Percentiles rank a stretch among this genome's conserved stretches.
phyloP scores from a whole-genome alignment of 2,113 vertebrate species.

The Crypturellus undulatus region DNA sequence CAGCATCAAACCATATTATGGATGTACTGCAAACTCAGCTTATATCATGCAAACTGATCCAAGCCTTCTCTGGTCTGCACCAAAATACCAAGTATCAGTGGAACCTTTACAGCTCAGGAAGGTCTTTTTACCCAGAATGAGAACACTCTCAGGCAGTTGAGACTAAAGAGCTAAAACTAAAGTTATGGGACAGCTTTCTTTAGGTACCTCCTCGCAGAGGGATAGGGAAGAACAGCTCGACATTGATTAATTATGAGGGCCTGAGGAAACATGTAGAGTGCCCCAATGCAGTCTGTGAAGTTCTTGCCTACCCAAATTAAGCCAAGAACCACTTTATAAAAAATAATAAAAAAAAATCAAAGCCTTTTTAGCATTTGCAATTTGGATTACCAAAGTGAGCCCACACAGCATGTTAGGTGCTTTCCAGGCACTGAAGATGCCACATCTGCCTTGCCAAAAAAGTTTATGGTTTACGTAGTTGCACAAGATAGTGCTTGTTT shows the following conservation, averaged over 20 bases:
- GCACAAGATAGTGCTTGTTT: conserved; percentile 69
- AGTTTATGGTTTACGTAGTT: conserved; percentile 31
- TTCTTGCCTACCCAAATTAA: conserved; percentile 33
- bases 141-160: not conserved
- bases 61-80: not conserved
- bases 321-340: not conserved
- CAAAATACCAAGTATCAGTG: not conserved
- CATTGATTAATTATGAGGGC: conserved; percentile 48
- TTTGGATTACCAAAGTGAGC: conserved; percentile 43
- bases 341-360: conserved; percentile 23
- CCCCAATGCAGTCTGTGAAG: conserved; percentile 36
- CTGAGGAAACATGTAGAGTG: conserved; percentile 57
- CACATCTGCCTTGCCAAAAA: conserved; percentile 54
- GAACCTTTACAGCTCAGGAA: not conserved
- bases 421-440: conserved; percentile 63
- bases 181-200: not conserved
- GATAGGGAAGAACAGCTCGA: not conserved
- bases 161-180: not conserved
- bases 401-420: conserved; percentile 68
- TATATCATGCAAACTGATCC: not conserved
- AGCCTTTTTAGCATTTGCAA: conserved; percentile 52
- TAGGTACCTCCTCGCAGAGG: not conserved
- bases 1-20: not conserved
- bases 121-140: not conserved
- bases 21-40: not conserved